Base-by-base conservation (phyloP, 2,888 invertebrate species). In the Myopa testacea region DNA sequence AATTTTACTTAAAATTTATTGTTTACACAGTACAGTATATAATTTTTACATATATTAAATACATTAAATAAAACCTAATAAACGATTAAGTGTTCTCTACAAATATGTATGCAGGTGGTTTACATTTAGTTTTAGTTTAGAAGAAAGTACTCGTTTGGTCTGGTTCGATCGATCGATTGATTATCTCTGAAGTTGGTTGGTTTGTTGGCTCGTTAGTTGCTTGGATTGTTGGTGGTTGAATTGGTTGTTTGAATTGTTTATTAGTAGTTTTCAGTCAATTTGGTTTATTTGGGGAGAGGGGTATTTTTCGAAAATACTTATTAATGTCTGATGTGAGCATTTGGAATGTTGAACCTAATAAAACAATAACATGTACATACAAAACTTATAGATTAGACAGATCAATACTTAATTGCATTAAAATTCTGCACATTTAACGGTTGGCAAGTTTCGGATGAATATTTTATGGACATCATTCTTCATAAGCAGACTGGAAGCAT, bases 1-100 rank as follows among this genome's bases (percentile, higher is more conserved):
- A 69, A 69, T 69, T n/a, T 62, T 52, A 50, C 69, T 69, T 65
- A 65, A 12, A 34, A 38, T 65, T 65, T 65, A 65, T 7, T 65
- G 38, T 65, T 65, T 65, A 65, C 34, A 65, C 34, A 65, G 10
- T 65, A 65, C 45, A 10, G 37, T 65, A 37, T 65, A 65, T 65
- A 65, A 37, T 65, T 65, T 38, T 12, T 69, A 50, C 52, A 50
- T 50, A 69, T 26, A 52, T 52, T 37, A 16, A 45, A 8, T 34
- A 69, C 52, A 52, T 69, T 52, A 69, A 34, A 50, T 52, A 26
- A 69, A 69, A 19, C 10, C 52, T 69, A 69, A 69, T 52, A 26
- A 69, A 52, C 14, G 69, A 5, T n/a, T 69, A 52, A 50, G 34
- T 50, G 69, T 26, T 14, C 34, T 12, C 69, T 52, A 69, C 5